phyloP scores from a whole-genome alignment of 2,888 invertebrate species.

The Synergus itoensis region DNA sequence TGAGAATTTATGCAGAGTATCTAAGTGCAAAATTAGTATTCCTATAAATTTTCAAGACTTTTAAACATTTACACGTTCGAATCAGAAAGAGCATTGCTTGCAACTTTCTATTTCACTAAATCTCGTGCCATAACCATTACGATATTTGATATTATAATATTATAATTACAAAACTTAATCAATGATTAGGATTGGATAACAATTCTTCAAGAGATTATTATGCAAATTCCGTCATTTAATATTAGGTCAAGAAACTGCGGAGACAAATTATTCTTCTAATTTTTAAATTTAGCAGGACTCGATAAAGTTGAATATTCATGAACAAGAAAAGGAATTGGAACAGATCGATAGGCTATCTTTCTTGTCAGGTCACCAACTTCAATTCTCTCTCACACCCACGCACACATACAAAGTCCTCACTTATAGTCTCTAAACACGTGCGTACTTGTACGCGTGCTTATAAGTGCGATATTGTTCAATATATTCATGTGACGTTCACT shows the following conservation, averaged over 20 bases:
- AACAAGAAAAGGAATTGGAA: slow-evolving; percentile 21
- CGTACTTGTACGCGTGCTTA: background rate
- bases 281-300: background rate
- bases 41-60: background rate
- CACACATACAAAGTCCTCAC: background rate
- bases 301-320: slow-evolving; percentile 4
- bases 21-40: slow-evolving; percentile 26
- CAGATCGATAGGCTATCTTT: slow-evolving; percentile 35
- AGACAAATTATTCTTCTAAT: background rate
- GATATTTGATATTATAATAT: background rate
- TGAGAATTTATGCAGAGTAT: slow-evolving; percentile 10
- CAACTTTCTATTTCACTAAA: slow-evolving; percentile 14
- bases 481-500: background rate
- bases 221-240: background rate
- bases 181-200: slow-evolving; percentile 16
- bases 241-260: background rate
- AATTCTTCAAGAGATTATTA: background rate
- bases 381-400: background rate
- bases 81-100: background rate
- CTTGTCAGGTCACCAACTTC: slow-evolving; percentile 26
- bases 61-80: slow-evolving; percentile 15
- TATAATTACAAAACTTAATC: slow-evolving; percentile 22
- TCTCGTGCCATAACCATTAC: slow-evolving; percentile 11
- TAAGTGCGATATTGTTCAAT: background rate
- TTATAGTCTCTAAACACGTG: background rate